Percentiles rank a stretch among this genome's conserved stretches.
Evolutionary conservation across 2,888 invertebrate genomes (phyloP).

Genomic region (Cryptosula pallasiana): DNA sequence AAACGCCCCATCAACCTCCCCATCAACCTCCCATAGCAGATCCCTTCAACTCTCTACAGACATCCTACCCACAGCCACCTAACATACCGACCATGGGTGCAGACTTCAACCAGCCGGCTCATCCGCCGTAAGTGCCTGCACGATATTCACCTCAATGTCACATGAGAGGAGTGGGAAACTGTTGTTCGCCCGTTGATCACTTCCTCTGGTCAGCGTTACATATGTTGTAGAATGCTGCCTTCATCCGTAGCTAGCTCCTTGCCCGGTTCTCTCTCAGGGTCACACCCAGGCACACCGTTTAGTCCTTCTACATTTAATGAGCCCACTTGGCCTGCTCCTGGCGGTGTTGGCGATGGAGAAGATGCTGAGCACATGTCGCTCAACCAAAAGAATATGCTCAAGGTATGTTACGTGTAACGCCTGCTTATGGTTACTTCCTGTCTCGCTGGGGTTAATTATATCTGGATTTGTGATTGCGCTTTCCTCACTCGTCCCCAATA

Average conservation of each 20-base stretch:
- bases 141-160: no score
- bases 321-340: conserved; percentile 13
- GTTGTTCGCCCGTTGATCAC: no score
- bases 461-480: not conserved
- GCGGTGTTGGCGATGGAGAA: not conserved
- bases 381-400: conserved; percentile 59
- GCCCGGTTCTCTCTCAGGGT: not conserved
- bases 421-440: no score
- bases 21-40: not conserved
- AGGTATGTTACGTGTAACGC: no score
- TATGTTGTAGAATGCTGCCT: not conserved
- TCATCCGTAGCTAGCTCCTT: conserved; percentile 1
- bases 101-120: not conserved
- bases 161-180: no score
- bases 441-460: no score
- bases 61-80: no score
- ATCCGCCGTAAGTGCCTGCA: not conserved
- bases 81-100: no score
- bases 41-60: not conserved
- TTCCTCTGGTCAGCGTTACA: no score
- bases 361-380: conserved; percentile 24
- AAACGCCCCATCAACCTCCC: conserved; percentile 25
- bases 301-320: conserved; percentile 20
- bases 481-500: no score
- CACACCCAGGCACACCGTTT: conserved; percentile 15